Base-by-base conservation (phyloP, 1,140 invertebrate genomes). In the Varroa destructor region DNA sequence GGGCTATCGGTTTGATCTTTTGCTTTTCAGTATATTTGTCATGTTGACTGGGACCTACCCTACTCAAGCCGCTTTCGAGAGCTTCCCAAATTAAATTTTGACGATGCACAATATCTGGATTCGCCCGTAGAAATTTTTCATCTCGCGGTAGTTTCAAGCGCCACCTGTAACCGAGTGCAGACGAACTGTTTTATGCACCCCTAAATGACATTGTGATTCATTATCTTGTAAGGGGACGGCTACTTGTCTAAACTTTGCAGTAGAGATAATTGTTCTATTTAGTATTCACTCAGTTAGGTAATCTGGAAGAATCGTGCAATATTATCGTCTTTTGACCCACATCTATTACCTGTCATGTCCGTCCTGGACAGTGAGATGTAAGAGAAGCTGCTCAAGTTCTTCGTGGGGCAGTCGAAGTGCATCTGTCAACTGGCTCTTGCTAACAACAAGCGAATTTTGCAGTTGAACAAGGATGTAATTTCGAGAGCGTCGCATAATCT, bases 31-130 rank as follows among this genome's bases (percentile, higher is more conserved):
- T 12, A n/a, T 0, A n/a, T 12, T 56, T 12, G 6, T 36, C 12
- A 58, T 58, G 3, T 58, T 12, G 3, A 58, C 3, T 58, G 25
- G 6, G 3, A 58, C 57, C 25, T 42, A 67, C 46, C 46, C 46
- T 3, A 51, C 46, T 51, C 46, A 51, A 51, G 46, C 46, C 46
- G 46, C 46, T 67, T 46, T 36, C 37, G 10, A 67, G 14, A 25
- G 61, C 61, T 8, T 67, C 61, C 61, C 61, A 67, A 8, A 67
- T 67, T 40, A 67, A 46, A 5, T 67, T 67, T 46, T 67, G 61
- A 14, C 61, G 40, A 40, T 67, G 40, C 61, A 67, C 61, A 67
- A 67, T 46, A 40, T 67, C 61, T 4, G 36, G 40, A 40, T 67
- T 40, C 61, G 36, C 12, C 4, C 37, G 10, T 40, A 67, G 40